A percentile compares a stretch with the other conserved stretches of the same genome.
These are phyloP conservation scores for Caenorhabditis macrosperma DNA, from an alignment of 2,888 invertebrate species.

Conservation along the genomic window DNA sequence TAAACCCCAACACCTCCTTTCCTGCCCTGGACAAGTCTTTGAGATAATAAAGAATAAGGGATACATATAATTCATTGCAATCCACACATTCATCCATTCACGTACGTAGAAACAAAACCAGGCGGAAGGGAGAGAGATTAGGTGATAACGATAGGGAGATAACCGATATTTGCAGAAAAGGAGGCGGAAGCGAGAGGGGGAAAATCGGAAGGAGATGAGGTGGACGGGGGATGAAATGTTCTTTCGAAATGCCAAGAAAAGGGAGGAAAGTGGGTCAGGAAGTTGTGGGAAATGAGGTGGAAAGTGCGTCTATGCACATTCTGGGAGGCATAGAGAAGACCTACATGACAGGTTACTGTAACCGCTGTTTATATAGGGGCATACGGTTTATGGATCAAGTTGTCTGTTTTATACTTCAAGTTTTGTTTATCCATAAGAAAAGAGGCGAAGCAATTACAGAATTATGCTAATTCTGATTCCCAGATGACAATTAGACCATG, in stretches of 20 bases:
- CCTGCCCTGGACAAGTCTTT: neutral
- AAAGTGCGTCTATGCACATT: slow-evolving; percentile 38
- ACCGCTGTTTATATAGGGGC: neutral
- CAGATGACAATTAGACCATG: neutral
- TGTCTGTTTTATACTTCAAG: slow-evolving; percentile 26
- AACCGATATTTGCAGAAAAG: too few relatives aligned
- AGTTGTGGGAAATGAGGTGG: slow-evolving; percentile 32
- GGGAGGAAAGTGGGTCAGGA: slow-evolving; percentile 26
- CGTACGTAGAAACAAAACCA: too few relatives aligned
- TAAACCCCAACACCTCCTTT: slow-evolving; percentile 30
- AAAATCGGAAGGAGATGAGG: slow-evolving; percentile 19
- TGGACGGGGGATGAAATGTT: neutral
- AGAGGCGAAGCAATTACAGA: neutral
- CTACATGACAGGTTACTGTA: slow-evolving; percentile 15
- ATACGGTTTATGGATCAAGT: slow-evolving; percentile 4
- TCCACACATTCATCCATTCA: neutral
- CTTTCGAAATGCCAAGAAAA: neutral
- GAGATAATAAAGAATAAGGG: too few relatives aligned
- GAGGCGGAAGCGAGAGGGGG: neutral
- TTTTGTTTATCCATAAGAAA: neutral
- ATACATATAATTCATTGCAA: too few relatives aligned
- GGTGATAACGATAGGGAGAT: too few relatives aligned
- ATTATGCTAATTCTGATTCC: slow-evolving; percentile 8
- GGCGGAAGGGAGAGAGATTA: neutral
- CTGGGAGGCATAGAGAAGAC: neutral